Base-by-base conservation (phyloP, 2,113 vertebrate species). In the Etheostoma cragini region DNA sequence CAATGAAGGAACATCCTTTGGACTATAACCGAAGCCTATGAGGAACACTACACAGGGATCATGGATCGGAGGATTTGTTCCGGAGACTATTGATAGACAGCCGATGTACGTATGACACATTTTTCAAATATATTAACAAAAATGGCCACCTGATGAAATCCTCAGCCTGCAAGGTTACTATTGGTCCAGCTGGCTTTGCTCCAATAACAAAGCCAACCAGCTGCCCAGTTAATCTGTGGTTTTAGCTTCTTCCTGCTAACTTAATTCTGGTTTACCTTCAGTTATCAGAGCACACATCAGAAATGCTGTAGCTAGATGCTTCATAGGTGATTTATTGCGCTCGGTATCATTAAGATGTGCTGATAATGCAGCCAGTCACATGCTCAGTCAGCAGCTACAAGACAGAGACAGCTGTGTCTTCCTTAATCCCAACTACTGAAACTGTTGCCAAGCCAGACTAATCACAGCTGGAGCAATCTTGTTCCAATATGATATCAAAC, bases 391-490 rank as follows among this genome's bases (percentile, higher is more conserved):
- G 80, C 85, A 90, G 89, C 90, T 90, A 85, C 69, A 80, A 76
- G 54, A 81, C 78, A 76, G 72, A 54, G 85, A 88, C 91, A 91
- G 87, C 83, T 92, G 89, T 81, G 83, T 87, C 84, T 92, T 89
- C 89, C 87, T 92, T 78, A 87, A 87, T 87, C 82, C 74, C 69
- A 87, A 86, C 71, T 77, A 70, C 70, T 76, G 73, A 81, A 56
- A 45, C 57, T 67, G 62, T 56, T 91, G 84, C 88, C 91, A 88
- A 91, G 72, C 80, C 81, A 72, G 61, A 85, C 78, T 87, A 82
- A 87, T 88, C 84, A 53, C 88, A 90, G 82, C 87, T 87, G 87
- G 64, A 86, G 53, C 52, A 65, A 17, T 67, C 61, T 76, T 46
- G 63, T 72, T 85, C 76, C 76, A 56, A 64, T 86, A 64, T 72